Evolutionary conservation across 2,113 vertebrate species (phyloP), one percentile per base, ranked within the genome.

Genomic region (Lipophrys pholis): DNA sequence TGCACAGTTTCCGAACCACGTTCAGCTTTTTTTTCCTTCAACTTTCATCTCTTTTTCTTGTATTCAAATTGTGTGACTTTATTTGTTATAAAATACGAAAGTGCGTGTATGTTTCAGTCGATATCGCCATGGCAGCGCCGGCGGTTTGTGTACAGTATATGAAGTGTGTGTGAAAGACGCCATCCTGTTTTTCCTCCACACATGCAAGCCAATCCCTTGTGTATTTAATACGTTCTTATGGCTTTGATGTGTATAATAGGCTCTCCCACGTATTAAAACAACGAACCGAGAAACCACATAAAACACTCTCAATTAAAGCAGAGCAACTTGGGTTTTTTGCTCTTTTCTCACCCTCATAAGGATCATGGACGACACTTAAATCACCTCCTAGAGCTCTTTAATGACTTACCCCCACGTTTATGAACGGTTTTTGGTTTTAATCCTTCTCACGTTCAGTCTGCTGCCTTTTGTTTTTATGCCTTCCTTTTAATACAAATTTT

Each of bases 291-390:
- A 45, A 75, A 35, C 59, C 16, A 62, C 77, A 86, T 72, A 30
- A 86, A 77, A 60, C 52, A 17, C 41, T 48, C 50, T 42, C 35
- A 89, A 57, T 84, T 80, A 84, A 69, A 85, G 50, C 57, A 38
- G 14, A 71, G 50, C 70, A 17, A 50, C 75, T 87, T 62, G 8
- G 50, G 21, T 30, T 59, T 78, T 67, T 51, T 63, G 7, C 46
- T 42, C 45, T 57, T 56, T 56, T 80, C 70, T 77, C 65, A 70
- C 73, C 35, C 65, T 70, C 46, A 10, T 36, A 49, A 76, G 60
- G 66, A 78, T 79, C 55, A 84, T 76, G 52, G 38, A 76, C 60
- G 54, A 46, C 11, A 74, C 65, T 86, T 73, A 75, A 78, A 71
- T 72, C 42, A 42, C 54, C 69, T 38, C 43, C 53, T 83, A 68